These are phyloP conservation scores for Herpetotheres cachinnans DNA, from an alignment of 2,113 vertebrate species.

Conservation along the genomic window DNA sequence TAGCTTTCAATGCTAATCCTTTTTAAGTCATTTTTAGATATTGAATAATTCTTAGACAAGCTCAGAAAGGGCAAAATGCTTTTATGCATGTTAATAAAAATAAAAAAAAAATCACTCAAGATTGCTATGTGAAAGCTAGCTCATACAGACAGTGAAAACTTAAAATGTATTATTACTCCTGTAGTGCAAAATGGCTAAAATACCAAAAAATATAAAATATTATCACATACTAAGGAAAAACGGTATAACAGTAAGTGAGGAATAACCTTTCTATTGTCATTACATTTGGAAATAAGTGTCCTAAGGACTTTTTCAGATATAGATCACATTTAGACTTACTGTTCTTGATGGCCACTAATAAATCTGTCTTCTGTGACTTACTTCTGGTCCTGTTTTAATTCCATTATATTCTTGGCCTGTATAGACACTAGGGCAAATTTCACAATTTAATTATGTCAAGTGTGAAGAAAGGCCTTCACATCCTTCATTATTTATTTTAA, in stretches of 20 bases:
- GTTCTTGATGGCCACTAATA: background rate
- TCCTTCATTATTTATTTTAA: background rate
- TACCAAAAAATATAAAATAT: background rate
- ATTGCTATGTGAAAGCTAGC: background rate
- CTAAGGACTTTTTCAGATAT: background rate
- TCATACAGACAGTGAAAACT: background rate
- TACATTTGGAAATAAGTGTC: background rate
- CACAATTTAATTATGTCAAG: background rate
- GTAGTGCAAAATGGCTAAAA: background rate
- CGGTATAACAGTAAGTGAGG: background rate
- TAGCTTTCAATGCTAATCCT: background rate
- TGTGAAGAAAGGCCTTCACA: background rate
- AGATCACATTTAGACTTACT: background rate
- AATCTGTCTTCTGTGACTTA: background rate
- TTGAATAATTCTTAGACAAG: background rate
- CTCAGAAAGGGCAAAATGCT: background rate
- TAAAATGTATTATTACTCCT: background rate
- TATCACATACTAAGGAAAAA: background rate
- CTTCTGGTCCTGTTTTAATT: background rate
- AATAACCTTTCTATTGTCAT: background rate
- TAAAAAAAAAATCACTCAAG: background rate
- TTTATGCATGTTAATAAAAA: background rate
- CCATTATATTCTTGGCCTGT: background rate
- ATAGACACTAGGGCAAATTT: background rate
- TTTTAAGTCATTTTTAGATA: background rate